Evolutionary conservation across 2,113 vertebrate genomes (phyloP).

Genomic region (Apaloderma vittatum): DNA sequence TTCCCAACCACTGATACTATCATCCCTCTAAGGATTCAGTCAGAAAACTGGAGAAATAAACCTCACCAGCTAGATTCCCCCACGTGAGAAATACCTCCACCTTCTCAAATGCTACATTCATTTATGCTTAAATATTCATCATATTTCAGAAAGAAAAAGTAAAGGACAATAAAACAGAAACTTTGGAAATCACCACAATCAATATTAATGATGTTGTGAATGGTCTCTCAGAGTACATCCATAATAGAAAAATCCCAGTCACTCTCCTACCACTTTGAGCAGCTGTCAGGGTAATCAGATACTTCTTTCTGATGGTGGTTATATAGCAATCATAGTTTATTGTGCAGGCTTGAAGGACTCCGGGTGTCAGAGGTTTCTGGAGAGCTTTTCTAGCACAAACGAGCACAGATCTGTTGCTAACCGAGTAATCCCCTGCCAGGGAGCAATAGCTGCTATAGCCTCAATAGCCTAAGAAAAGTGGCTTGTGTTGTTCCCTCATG

Average conservation of each 20-base stretch:
- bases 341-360: neutral
- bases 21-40: neutral
- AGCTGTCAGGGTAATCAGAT: neutral
- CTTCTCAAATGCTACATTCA: neutral
- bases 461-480: neutral
- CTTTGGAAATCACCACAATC: neutral
- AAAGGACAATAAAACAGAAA: neutral
- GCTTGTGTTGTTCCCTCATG: fast-evolving
- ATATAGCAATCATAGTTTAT: neutral
- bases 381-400: neutral
- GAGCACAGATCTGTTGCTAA: neutral
- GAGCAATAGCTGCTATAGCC: neutral
- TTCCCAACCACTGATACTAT: neutral
- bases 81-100: neutral
- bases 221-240: neutral
- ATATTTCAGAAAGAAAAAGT: neutral
- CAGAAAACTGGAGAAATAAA: neutral
- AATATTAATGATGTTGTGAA: neutral
- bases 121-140: neutral
- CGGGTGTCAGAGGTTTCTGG: neutral
- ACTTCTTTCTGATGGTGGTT: neutral
- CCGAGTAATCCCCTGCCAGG: neutral
- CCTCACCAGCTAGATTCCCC: neutral
- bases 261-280: neutral
- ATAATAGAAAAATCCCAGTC: neutral